Evolutionary conservation across 2,888 invertebrate species (phyloP).

Genomic region (Sminthurinus aureus): DNA sequence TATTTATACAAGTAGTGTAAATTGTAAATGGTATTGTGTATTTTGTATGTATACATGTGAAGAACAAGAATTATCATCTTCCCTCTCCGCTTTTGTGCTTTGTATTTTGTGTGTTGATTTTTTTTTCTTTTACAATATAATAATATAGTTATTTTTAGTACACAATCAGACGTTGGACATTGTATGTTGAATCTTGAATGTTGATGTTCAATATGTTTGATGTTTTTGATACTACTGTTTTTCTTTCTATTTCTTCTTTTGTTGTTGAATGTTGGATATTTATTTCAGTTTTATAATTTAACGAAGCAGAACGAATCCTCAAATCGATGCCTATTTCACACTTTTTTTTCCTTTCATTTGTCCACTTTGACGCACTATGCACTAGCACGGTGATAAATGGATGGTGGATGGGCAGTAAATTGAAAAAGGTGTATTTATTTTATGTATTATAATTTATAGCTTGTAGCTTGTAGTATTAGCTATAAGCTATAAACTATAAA

Average conservation of each 20-base stretch:
- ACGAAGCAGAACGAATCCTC: slow-evolving; percentile 21
- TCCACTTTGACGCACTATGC: background rate
- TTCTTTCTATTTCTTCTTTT: background rate
- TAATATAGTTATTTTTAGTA: background rate
- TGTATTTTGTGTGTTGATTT: background rate
- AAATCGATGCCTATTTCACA: too few species aligned
- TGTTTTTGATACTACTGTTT: background rate
- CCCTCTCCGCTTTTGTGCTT: background rate
- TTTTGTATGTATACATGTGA: too few species aligned
- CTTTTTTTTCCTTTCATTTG: background rate
- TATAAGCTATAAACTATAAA: too few species aligned
- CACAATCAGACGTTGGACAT: too few species aligned
- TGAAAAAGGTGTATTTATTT: background rate
- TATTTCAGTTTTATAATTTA: slow-evolving; percentile 20
- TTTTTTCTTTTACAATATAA: background rate
- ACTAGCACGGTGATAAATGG: background rate
- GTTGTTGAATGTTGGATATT: background rate
- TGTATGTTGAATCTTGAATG: too few species aligned
- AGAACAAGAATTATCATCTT: background rate
- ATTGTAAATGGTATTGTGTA: too few species aligned
- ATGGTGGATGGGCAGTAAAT: background rate
- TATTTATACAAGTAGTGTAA: too few species aligned
- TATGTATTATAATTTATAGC: too few species aligned
- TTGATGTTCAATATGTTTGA: too few species aligned
- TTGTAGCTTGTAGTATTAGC: too few species aligned